Percentiles rank a stretch among this genome's conserved stretches.
phyloP scores from a whole-genome alignment of 2,888 invertebrate genomes.

The Andrena hattorfiana region DNA sequence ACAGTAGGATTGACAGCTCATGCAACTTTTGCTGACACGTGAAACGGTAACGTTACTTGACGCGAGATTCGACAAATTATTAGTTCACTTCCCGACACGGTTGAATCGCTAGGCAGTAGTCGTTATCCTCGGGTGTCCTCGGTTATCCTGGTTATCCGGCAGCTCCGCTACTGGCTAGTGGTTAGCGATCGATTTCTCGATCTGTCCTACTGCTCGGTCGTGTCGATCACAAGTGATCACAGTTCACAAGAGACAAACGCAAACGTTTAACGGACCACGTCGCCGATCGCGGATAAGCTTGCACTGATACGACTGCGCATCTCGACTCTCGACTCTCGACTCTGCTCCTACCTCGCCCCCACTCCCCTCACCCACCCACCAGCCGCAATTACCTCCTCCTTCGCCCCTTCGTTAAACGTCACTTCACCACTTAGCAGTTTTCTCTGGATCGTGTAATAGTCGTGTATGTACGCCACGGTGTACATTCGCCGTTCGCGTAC shows the following conservation, averaged over 20 bases:
- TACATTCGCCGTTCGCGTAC: background rate
- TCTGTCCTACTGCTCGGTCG: background rate
- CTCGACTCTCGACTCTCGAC: slow-evolving; percentile 6
- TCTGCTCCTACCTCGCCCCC: slow-evolving; percentile 21
- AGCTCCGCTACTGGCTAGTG: slow-evolving; percentile 1
- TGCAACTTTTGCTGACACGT: slow-evolving; percentile 16
- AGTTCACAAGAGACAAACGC: slow-evolving; percentile 13
- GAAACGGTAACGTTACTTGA: background rate
- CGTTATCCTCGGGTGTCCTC: background rate
- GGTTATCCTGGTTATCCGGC: background rate
- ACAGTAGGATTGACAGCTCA: slow-evolving; percentile 29
- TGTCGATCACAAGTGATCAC: slow-evolving; percentile 22
- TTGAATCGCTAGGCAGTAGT: too few species aligned
- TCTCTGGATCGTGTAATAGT: background rate
- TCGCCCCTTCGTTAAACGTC: background rate
- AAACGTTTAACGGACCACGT: slow-evolving; percentile 44
- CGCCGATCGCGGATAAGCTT: slow-evolving; percentile 39
- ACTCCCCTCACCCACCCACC: background rate
- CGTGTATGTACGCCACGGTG: background rate
- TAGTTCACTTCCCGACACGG: too few species aligned
- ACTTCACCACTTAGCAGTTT: background rate
- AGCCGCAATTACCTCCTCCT: background rate
- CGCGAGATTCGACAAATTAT: background rate
- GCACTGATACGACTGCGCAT: slow-evolving; percentile 52
- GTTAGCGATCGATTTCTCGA: background rate